Evolutionary conservation across 1,140 invertebrate genomes (phyloP).

Genomic region (Saccostrea glomerata): DNA sequence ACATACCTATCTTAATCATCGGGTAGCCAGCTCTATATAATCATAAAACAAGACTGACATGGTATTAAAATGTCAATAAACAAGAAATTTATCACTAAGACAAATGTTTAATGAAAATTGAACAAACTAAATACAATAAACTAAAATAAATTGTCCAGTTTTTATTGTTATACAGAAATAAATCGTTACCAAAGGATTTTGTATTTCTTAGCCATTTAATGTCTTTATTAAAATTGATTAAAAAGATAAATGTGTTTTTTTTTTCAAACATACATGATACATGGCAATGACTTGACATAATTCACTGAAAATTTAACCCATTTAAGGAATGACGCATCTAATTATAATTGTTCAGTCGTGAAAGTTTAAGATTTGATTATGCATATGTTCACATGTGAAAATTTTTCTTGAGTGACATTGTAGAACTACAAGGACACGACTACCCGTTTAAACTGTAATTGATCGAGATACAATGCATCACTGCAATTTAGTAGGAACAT

Average conservation of each 20-base stretch:
- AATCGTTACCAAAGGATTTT: not conserved
- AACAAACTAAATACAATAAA: constrained; percentile 17
- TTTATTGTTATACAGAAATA: not conserved
- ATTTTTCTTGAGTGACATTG: no score
- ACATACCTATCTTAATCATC: constrained; percentile 3
- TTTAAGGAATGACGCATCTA: no score
- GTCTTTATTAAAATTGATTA: not conserved
- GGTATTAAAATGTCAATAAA: constrained; percentile 29
- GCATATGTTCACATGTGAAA: no score
- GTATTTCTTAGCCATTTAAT: not conserved
- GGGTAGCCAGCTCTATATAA: not conserved
- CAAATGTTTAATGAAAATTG: constrained; percentile 21
- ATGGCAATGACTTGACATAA: not conserved
- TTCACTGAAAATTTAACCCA: no score
- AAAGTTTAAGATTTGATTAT: no score
- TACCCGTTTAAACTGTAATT: not conserved
- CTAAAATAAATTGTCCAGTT: constrained; percentile 1
- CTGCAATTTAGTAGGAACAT: no score
- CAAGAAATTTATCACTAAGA: constrained; percentile 10
- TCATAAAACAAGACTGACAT: not conserved
- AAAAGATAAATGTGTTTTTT: not conserved
- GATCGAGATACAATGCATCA: not conserved
- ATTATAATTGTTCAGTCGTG: no score
- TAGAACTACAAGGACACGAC: no score
- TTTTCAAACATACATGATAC: not conserved